phyloP scores from a whole-genome alignment of 30 jellyfish, hydroid and myxozoan species.

The Turritopsis rubra region DNA sequence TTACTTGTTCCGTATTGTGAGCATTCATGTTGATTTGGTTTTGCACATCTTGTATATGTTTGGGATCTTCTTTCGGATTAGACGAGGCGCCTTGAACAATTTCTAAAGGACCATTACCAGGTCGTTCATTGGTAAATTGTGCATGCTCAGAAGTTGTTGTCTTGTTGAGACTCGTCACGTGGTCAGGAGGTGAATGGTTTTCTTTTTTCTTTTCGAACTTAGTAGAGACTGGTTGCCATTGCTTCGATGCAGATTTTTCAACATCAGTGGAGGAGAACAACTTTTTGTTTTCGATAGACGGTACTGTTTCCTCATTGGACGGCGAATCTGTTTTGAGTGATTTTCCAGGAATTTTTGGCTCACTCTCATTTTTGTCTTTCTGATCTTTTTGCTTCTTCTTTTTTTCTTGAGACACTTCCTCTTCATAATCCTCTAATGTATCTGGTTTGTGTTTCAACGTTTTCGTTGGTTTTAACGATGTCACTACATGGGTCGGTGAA shows the following conservation, averaged over 20 bases:
- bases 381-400: neutral
- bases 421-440: conserved; percentile 67
- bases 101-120: neutral
- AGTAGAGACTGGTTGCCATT: neutral
- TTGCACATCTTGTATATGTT: neutral
- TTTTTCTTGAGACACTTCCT: conserved; percentile 5
- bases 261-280: neutral
- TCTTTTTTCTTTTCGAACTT: neutral
- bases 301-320: neutral
- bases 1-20: neutral
- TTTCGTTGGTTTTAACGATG: conserved; percentile 37
- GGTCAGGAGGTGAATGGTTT: neutral
- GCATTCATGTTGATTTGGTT: neutral
- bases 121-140: neutral
- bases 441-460: conserved; percentile 42
- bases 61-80: neutral
- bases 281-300: neutral
- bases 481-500: conserved; percentile 13
- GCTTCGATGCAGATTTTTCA: neutral
- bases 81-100: neutral
- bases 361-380: neutral
- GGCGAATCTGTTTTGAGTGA: neutral
- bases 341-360: neutral
- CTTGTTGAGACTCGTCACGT: neutral
- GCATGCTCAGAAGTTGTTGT: neutral